A percentile compares a stretch with the other conserved stretches of the same genome.
phyloP scores from a whole-genome alignment of 1,140 invertebrate species.

The Atta texana region DNA sequence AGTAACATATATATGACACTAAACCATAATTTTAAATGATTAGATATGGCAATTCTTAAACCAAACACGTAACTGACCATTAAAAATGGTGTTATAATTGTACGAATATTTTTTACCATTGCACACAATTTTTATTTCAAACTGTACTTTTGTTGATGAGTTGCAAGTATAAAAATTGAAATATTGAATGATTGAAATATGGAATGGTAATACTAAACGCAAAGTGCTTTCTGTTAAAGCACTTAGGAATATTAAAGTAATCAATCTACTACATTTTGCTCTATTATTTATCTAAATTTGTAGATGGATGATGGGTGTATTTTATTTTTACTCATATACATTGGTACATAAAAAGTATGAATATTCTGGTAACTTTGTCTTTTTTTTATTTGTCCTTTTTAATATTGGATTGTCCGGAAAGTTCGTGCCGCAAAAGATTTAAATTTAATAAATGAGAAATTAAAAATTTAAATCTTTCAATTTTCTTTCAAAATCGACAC shows the following conservation, averaged over 20 bases:
- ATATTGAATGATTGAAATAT: too few species aligned
- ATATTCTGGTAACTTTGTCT: too few species aligned
- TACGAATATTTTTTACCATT: conserved; percentile 3
- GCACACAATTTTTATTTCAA: not conserved
- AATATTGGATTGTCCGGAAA: too few species aligned
- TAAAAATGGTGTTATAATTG: conserved; percentile 5
- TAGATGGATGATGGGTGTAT: not conserved
- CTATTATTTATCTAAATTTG: not conserved
- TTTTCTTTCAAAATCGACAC: too few species aligned
- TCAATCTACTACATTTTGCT: not conserved
- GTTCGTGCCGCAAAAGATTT: too few species aligned
- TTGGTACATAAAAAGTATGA: too few species aligned
- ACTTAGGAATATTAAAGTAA: conserved; percentile 9
- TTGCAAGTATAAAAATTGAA: not conserved
- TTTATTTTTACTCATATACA: not conserved
- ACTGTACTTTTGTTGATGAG: not conserved
- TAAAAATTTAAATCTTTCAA: too few species aligned
- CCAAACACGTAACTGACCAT: not conserved
- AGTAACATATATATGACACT: not conserved
- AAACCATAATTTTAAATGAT: not conserved
- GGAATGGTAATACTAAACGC: not conserved
- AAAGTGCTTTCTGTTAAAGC: not conserved
- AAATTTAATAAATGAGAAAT: too few species aligned
- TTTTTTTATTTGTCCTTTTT: too few species aligned
- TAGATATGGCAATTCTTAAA: conserved; percentile 4